These are phyloP conservation scores for Phallusia fumigata DNA, from an alignment of 23 tunicate genomes.

Conservation along the genomic window DNA sequence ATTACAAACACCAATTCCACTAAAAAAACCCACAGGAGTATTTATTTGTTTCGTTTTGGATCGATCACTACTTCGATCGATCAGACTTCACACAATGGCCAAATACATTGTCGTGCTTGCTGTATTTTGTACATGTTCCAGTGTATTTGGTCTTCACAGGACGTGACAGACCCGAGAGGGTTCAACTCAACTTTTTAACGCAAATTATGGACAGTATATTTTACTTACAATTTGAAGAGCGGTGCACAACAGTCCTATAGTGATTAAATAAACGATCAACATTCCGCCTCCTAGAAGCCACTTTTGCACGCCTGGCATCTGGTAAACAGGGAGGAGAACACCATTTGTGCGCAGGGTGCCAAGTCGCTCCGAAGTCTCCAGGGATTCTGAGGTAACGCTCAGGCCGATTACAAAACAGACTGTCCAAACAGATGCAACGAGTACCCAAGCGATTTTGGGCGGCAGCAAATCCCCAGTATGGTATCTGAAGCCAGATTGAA, in stretches of 20 bases:
- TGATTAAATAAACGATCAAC: conserved; percentile 25
- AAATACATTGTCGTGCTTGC: too few relatives aligned
- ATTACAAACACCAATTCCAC: too few relatives aligned
- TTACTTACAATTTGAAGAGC: conserved; percentile 52
- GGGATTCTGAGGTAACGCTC: conserved; percentile 42
- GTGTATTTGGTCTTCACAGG: too few relatives aligned
- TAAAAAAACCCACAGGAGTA: too few relatives aligned
- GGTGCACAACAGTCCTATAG: conserved; percentile 24
- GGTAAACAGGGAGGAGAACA: conserved; percentile 39
- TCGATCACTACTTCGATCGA: too few relatives aligned
- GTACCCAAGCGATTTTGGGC: conserved; percentile 32
- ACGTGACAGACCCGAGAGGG: too few relatives aligned
- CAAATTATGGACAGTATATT: too few relatives aligned
- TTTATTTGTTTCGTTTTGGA: too few relatives aligned
- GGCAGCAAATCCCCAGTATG: conserved; percentile 84
- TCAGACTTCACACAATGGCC: too few relatives aligned
- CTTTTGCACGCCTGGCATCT: conserved; percentile 42
- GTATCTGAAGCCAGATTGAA: conserved; percentile 32
- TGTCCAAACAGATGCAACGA: conserved; percentile 55
- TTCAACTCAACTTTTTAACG: too few relatives aligned
- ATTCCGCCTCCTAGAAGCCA: conserved; percentile 54
- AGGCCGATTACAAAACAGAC: conserved; percentile 58
- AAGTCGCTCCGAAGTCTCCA: conserved; percentile 33
- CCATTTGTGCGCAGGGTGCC: conserved; percentile 6
- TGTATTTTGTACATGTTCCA: too few relatives aligned